These are phyloP conservation scores for Malachius bipustulatus DNA, from an alignment of 2,888 invertebrate species.

Conservation along the genomic window DNA sequence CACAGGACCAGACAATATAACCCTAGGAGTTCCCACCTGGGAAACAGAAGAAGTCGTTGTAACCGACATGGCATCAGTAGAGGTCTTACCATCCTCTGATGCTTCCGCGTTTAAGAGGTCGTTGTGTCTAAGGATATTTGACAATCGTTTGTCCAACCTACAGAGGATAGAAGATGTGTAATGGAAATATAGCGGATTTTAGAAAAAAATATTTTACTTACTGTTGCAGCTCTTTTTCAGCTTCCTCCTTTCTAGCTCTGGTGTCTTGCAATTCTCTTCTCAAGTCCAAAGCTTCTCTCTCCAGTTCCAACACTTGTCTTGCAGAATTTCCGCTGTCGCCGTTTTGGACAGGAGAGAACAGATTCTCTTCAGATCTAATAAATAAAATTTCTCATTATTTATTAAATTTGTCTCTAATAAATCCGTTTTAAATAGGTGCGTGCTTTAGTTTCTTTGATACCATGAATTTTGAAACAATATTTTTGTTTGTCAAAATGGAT, in stretches of 20 bases:
- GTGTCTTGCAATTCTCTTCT: conserved; percentile 46
- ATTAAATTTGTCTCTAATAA: no score
- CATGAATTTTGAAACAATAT: no score
- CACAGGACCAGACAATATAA: conserved; percentile 48
- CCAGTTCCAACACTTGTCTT: conserved; percentile 37
- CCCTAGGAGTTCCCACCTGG: conserved; percentile 27
- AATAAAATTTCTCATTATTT: no score
- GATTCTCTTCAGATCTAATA: conserved; percentile 24
- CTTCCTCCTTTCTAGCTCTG: conserved; percentile 44
- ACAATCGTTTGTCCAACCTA: conserved; percentile 49
- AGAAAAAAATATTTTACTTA: no score
- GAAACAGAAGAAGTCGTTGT: conserved; percentile 24
- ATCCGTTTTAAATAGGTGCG: conserved; percentile 3
- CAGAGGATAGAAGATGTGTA: conserved; percentile 15
- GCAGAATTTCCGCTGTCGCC: conserved; percentile 26
- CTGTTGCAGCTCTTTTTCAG: conserved; percentile 48
- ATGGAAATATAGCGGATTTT: no score
- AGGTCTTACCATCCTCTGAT: conserved; percentile 32
- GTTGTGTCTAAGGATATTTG: conserved; percentile 36
- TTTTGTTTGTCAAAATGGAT: no score
- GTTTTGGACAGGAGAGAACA: conserved; percentile 13
- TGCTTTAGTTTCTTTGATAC: no score
- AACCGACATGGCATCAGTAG: conserved; percentile 28
- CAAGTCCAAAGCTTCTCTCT: conserved; percentile 40
- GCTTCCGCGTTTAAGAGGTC: conserved; percentile 27